Evolutionary conservation across 2,797 vertebrate species (phyloP).

Genomic region (Crocidura indochinensis): DNA sequence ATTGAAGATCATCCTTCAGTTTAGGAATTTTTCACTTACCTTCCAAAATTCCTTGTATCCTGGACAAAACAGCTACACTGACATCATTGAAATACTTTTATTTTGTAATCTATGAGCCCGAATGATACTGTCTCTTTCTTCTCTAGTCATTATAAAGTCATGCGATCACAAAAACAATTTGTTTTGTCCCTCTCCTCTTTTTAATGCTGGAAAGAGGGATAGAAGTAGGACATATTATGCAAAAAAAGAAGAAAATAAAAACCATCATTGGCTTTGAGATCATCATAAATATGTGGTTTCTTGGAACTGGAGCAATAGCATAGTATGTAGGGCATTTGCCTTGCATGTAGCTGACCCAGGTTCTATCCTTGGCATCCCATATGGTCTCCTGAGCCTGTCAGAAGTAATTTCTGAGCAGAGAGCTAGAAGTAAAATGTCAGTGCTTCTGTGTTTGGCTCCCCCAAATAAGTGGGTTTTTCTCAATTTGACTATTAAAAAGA

Average conservation of each 20-base stretch:
- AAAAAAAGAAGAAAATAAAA: conserved; percentile 35
- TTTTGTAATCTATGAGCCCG: conserved; percentile 42
- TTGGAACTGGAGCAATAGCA: no score
- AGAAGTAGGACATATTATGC: not conserved
- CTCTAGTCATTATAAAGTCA: not conserved
- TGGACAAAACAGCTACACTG: conserved; percentile 63
- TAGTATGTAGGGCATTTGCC: no score
- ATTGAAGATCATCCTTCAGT: conserved; percentile 57
- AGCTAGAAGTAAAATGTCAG: no score
- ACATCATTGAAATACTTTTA: conserved; percentile 73
- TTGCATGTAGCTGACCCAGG: no score
- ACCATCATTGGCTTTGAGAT: conserved; percentile 13
- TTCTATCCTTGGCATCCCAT: no score
- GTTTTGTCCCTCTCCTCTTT: not conserved
- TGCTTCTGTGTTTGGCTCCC: no score
- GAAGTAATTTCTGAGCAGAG: no score
- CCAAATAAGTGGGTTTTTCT: no score
- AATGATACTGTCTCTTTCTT: conserved; percentile 21
- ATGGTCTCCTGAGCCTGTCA: no score
- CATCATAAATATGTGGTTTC: not conserved
- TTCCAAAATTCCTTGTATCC: conserved; percentile 72
- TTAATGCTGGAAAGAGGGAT: not conserved
- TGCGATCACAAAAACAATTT: no score
- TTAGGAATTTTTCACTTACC: conserved; percentile 65
- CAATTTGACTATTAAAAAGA: not conserved